A percentile compares a stretch with the other conserved stretches of the same genome.
Conservation (phyloP, 92 coral and sea anemone species). For the Porites lobata region DNA sequence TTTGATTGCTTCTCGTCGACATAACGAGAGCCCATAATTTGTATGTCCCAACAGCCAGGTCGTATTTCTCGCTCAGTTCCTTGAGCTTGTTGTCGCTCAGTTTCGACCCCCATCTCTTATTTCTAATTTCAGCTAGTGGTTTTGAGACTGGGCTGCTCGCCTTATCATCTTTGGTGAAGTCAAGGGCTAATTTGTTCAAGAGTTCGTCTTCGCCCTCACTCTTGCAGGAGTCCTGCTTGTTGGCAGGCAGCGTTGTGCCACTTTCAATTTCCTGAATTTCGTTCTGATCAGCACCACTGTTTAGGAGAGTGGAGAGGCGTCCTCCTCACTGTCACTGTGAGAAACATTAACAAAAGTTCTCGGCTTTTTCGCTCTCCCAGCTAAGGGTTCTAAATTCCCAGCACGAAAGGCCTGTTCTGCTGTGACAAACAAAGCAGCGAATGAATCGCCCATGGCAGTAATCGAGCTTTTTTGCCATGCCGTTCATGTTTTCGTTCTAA, state of each 20-base stretch:
- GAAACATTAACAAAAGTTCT: neutral
- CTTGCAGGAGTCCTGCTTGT: conserved; percentile 17
- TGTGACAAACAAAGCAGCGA: conserved; percentile 17
- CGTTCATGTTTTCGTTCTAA: conserved; percentile 19
- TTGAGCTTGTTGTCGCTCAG: conserved; percentile 24
- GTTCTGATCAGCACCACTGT: neutral
- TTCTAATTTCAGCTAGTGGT: conserved; percentile 14
- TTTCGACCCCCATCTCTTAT: conserved; percentile 20
- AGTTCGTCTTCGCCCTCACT: conserved; percentile 24
- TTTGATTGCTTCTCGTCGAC: conserved; percentile 43
- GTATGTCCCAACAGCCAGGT: conserved; percentile 1
- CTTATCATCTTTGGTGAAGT: neutral
- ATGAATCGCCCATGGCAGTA: conserved; percentile 32
- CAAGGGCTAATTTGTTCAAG: neutral
- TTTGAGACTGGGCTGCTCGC: neutral
- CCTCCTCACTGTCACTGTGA: neutral
- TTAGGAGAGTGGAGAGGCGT: neutral
- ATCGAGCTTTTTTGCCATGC: conserved; percentile 18
- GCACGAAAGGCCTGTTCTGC: conserved; percentile 23
- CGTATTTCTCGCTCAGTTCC: conserved; percentile 16
- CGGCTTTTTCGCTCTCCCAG: neutral
- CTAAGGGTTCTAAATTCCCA: conserved; percentile 31
- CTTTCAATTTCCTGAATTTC: neutral
- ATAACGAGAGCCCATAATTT: conserved; percentile 20
- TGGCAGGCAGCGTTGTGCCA: conserved; percentile 4